These are phyloP conservation scores for Prorops nasuta DNA, from an alignment of 1,140 invertebrate species.

Conservation along the genomic window DNA sequence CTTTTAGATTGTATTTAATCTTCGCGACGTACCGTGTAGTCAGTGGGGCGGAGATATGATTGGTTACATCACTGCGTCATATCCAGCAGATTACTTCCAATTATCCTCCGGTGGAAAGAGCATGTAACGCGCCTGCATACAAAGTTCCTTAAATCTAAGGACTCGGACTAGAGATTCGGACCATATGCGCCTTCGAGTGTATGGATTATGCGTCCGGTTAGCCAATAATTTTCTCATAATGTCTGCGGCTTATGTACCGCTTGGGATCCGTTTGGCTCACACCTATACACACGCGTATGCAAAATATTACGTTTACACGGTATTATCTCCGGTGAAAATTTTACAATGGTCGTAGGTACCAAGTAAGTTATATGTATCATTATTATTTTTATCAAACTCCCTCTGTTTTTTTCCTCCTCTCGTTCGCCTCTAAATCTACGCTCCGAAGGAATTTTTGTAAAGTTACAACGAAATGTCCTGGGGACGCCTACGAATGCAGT, in stretches of 20 bases:
- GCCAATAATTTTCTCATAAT: neutral
- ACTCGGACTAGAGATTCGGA: neutral
- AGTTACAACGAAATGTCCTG: too few relatives aligned
- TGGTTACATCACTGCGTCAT: too few relatives aligned
- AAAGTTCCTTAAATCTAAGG: neutral
- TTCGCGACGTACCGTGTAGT: too few relatives aligned
- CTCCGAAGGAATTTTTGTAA: neutral
- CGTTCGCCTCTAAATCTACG: neutral
- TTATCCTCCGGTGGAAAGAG: too few relatives aligned
- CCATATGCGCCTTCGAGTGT: neutral
- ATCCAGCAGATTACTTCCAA: too few relatives aligned
- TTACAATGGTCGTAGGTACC: neutral
- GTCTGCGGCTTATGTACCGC: neutral
- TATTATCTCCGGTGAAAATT: neutral
- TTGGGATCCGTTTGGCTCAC: neutral
- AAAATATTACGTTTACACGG: neutral
- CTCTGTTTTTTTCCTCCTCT: too few relatives aligned
- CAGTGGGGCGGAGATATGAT: too few relatives aligned
- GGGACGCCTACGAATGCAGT: too few relatives aligned
- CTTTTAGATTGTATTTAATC: too few relatives aligned
- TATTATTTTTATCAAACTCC: too few relatives aligned
- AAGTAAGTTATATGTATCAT: too few relatives aligned
- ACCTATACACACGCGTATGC: neutral
- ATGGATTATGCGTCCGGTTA: neutral
- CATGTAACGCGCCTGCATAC: too few relatives aligned